Evolutionary conservation across 2,797 vertebrate genomes (phyloP), one percentile per base, ranked within the genome.

Genomic region (Cichlasoma orientale): DNA sequence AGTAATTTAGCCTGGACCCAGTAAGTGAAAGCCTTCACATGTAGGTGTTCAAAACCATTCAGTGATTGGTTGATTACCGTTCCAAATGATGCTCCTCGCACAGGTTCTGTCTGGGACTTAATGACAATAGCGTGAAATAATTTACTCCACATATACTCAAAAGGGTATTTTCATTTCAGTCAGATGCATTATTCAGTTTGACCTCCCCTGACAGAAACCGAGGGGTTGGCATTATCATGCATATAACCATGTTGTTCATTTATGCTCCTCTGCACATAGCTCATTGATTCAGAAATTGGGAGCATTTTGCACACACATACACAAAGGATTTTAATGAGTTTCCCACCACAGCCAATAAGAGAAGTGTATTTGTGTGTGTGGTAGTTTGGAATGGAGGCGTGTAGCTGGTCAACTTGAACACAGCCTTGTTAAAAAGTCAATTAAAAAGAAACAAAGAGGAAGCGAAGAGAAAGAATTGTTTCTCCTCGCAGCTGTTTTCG

Each of bases 341-440:
- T 91, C 77, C 79, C 27, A 76, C 75, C 86, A 82, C 74, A 75
- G 84, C 87, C 90, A 87, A 84, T 80, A 74, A 85, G 59, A 80
- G 79, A 52, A 55, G 81, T 27, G 72, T 19, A 12, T 47, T 3
- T 72, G 71, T 83, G 89, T 66, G 83, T 74, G 86, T 31, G 80
- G 72, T 72, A 75, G 69, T 18, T 16, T 44, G 76, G 72, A 82
- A 53, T 68, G 53, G 78, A 80, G 77, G 78, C 55, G 77, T 86
- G 83, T 90, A 88, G 89, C 89, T 90, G 90, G 87, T 91, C 91
- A 91, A 83, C 88, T 82, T 89, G 90, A 93, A 89, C 91, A 84
- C 74, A 80, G 86, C 88, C 93, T 94, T 89, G 91, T 95, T 94
- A 94, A 95, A 95, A 95, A 94, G 92, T 94, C 90, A 94, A 94